A percentile compares a stretch with the other conserved stretches of the same genome.
phyloP scores from a whole-genome alignment of 2,113 vertebrate species.

The Ancistrus triradiatus region DNA sequence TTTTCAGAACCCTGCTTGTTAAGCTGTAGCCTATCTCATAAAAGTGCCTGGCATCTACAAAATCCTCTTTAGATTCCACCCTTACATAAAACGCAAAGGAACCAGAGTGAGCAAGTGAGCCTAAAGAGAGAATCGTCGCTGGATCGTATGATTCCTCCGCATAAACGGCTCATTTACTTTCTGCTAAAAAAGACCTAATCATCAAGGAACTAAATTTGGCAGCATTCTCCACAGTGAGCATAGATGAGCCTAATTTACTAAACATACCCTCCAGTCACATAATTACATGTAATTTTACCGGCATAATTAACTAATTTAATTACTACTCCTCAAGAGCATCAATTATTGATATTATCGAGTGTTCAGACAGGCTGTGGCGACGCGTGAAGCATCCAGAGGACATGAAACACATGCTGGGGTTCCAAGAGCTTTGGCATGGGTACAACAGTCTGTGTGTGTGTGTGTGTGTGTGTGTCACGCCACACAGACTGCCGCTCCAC shows the following conservation, averaged over 20 bases:
- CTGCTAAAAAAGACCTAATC: constrained; percentile 82
- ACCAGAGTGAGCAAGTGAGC: constrained; percentile 38
- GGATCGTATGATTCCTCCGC: constrained; percentile 81
- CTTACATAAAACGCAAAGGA: too few species aligned
- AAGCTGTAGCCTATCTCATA: constrained; percentile 1
- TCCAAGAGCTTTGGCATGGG: constrained; percentile 73
- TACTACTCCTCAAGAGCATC: constrained; percentile 99
- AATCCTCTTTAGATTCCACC: too few species aligned
- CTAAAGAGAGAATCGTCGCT: constrained; percentile 45
- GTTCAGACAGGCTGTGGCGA: constrained; percentile 95
- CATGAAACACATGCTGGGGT: constrained; percentile 84
- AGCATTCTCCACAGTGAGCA: constrained; percentile 97
- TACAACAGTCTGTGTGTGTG: constrained; percentile 54
- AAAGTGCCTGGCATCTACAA: too few species aligned
- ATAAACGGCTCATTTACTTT: constrained; percentile 89
- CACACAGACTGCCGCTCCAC: constrained; percentile 28
- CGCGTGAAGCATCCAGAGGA: constrained; percentile 93
- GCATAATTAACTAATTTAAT: constrained; percentile 99
- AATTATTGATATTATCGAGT: constrained; percentile 99
- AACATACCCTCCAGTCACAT: constrained; percentile 99
- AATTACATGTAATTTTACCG: constrained; percentile 99
- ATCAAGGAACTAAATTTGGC: constrained; percentile 99
- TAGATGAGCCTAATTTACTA: constrained; percentile 99
- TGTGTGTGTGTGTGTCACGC: constrained; percentile 32
- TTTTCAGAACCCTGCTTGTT: neutral